Percentiles rank a stretch among this genome's conserved stretches.
phyloP scores from a whole-genome alignment of 2,797 vertebrate species.

The Acanthornis magna region DNA sequence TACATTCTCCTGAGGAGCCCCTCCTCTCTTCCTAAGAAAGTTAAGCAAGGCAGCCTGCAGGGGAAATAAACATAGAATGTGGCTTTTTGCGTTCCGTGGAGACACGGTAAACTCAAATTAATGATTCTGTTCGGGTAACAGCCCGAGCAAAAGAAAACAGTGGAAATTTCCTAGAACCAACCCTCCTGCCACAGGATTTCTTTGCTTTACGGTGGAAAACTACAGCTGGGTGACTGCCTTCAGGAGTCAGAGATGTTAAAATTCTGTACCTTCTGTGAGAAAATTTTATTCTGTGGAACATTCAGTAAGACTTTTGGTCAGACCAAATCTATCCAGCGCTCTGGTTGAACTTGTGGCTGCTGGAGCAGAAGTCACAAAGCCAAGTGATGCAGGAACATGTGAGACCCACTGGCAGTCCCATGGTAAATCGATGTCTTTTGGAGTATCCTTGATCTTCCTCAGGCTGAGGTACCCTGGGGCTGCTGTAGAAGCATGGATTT shows the following conservation, averaged over 20 bases:
- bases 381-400: not conserved
- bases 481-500: not conserved
- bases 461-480: not conserved
- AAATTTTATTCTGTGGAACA: not conserved
- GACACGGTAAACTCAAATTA: not conserved
- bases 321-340: not conserved
- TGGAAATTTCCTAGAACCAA: constrained; percentile 3
- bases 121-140: not conserved
- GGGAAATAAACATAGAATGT: constrained; percentile 21
- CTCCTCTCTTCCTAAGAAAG: not conserved
- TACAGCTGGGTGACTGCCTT: not conserved
- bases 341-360: not conserved
- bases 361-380: not conserved
- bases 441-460: not conserved
- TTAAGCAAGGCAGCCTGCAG: constrained; percentile 5
- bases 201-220: not conserved
- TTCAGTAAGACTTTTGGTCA: not conserved
- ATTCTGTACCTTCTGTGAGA: not conserved
- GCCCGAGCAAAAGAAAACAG: not conserved
- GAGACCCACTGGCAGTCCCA: not conserved
- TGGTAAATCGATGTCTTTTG: not conserved
- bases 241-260: not conserved
- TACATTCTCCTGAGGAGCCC: not conserved
- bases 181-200: not conserved
- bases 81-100: not conserved